Evolutionary conservation across 2,888 invertebrate species (phyloP).

Genomic region (Xestia sexstrigata): DNA sequence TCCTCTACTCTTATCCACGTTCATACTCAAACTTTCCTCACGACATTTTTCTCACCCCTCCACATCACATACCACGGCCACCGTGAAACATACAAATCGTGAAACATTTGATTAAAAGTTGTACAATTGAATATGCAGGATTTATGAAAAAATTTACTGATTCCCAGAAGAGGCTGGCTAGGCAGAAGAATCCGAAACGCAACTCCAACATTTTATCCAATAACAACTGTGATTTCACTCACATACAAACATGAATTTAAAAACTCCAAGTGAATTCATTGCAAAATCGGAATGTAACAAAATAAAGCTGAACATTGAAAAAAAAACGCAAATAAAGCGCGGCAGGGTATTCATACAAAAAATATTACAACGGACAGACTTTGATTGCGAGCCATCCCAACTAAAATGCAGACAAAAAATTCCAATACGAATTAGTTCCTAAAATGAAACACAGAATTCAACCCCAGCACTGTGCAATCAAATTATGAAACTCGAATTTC

Average conservation of each 20-base stretch:
- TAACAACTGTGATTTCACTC: slow-evolving; percentile 35
- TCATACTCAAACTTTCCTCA: not conserved
- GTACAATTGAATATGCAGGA: not conserved
- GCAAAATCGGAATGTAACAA: slow-evolving; percentile 19
- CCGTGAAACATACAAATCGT: not conserved
- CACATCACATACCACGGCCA: not conserved
- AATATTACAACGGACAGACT: slow-evolving; percentile 27
- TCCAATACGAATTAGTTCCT: slow-evolving; percentile 52
- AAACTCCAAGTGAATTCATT: slow-evolving; percentile 21
- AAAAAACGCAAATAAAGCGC: slow-evolving; percentile 39
- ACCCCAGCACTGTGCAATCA: slow-evolving; percentile 53
- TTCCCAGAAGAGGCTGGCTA: not conserved
- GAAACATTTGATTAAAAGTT: not conserved
- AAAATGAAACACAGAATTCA: slow-evolving; percentile 37
- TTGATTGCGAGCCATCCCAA: slow-evolving; percentile 42
- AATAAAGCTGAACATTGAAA: slow-evolving; percentile 27
- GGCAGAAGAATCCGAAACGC: not conserved
- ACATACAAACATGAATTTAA: slow-evolving; percentile 9
- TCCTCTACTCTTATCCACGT: not conserved
- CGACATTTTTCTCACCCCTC: not conserved
- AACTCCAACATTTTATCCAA: not conserved
- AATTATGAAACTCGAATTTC: slow-evolving; percentile 64
- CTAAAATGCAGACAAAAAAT: slow-evolving; percentile 41
- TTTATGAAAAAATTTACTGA: not conserved
- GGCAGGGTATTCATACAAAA: slow-evolving; percentile 33